These are phyloP conservation scores for Epicauta chinensis DNA, from an alignment of 1,140 invertebrate genomes.

Conservation along the genomic window DNA sequence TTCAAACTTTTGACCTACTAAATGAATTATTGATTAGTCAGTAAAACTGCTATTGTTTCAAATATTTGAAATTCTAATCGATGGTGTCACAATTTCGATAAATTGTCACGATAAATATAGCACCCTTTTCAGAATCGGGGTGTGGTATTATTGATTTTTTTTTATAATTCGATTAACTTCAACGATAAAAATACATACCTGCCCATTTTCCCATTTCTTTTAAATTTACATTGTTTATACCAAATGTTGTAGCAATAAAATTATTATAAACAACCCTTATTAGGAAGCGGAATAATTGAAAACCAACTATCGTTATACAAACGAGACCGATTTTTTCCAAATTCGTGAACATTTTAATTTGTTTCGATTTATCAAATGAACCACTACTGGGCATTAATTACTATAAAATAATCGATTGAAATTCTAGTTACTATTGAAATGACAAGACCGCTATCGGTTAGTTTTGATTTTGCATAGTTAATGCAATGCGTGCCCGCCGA, in stretches of 20 bases:
- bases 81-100: too few species aligned
- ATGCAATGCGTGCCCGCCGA: too few species aligned
- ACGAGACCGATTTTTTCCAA: constrained; percentile 21
- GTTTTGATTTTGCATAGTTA: too few species aligned
- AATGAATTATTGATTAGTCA: not conserved
- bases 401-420: too few species aligned
- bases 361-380: too few species aligned
- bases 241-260: constrained; percentile 40
- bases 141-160: not conserved
- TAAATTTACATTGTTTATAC: constrained; percentile 42
- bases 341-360: constrained; percentile 8
- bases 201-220: constrained; percentile 46
- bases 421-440: too few species aligned
- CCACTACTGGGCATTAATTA: too few species aligned
- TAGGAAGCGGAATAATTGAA: constrained; percentile 32
- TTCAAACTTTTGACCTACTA: too few species aligned
- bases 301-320: constrained; percentile 33
- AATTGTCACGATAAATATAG: too few species aligned
- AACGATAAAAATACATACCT: constrained; percentile 38
- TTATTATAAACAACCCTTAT: constrained; percentile 39
- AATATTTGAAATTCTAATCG: not conserved
- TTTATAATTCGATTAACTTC: too few species aligned
- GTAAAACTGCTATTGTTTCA: not conserved
- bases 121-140: not conserved
- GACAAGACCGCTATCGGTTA: too few species aligned